phyloP scores from a whole-genome alignment of 2,888 invertebrate species.

The Volucella bombylans region DNA sequence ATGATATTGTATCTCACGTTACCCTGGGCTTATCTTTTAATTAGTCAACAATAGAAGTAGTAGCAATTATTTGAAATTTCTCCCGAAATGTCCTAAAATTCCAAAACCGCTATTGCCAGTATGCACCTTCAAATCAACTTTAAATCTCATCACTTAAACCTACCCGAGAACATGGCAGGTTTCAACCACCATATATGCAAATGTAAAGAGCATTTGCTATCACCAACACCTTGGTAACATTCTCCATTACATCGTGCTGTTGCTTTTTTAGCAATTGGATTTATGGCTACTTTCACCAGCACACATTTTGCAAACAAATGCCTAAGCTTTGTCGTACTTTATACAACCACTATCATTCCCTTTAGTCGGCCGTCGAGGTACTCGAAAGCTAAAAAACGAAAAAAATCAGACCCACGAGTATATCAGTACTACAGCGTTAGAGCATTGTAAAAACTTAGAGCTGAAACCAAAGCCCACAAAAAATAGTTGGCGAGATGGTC shows the following conservation, averaged over 20 bases:
- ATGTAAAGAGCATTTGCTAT: slow-evolving; percentile 5
- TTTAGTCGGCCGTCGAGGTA: slow-evolving; percentile 1
- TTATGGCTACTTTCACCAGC: slow-evolving; percentile 10
- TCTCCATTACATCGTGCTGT: not conserved
- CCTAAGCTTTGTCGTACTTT: slow-evolving; percentile 7
- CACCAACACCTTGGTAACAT: slow-evolving; percentile 1
- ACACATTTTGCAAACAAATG: slow-evolving; percentile 30
- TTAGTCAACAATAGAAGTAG: too few species aligned
- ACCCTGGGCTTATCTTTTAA: too few species aligned
- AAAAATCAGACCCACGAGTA: not conserved
- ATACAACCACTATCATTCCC: not conserved
- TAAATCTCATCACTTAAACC: not conserved
- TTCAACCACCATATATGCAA: slow-evolving; percentile 1
- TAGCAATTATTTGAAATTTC: not conserved
- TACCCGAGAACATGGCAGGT: slow-evolving; percentile 3
- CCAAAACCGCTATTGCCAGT: not conserved
- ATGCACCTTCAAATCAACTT: not conserved
- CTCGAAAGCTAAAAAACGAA: not conserved
- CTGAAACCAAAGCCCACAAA: slow-evolving; percentile 17
- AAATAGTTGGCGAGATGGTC: slow-evolving; percentile 40
- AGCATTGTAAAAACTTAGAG: slow-evolving; percentile 12
- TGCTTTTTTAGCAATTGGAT: slow-evolving; percentile 25
- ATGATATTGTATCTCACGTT: too few species aligned
- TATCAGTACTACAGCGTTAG: slow-evolving; percentile 2
- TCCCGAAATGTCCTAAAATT: not conserved